Percentiles rank a stretch among this genome's conserved stretches.
Conservation (phyloP, 2,113 vertebrate genomes). For the Gracilinanus agilis region DNA sequence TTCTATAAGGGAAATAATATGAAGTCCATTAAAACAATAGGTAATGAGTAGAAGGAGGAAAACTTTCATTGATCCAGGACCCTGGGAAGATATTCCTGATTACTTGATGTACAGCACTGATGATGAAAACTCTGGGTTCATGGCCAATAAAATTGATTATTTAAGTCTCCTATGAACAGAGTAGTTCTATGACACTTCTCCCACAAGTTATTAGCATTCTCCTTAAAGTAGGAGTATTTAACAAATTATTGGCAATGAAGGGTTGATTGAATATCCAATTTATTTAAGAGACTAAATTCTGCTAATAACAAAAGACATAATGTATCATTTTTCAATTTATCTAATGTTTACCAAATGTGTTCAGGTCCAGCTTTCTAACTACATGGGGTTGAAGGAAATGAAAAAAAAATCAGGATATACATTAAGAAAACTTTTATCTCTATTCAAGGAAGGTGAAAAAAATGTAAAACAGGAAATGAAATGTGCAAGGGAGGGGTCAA, state of each 20-base stretch:
- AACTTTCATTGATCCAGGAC: neutral
- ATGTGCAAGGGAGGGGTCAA: neutral
- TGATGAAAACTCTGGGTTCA: neutral
- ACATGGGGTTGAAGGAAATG: neutral
- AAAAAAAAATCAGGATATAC: neutral
- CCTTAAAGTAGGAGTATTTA: neutral
- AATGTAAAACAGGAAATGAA: neutral
- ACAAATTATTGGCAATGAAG: neutral
- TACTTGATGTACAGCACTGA: neutral
- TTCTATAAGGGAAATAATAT: neutral
- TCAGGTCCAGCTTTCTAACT: neutral
- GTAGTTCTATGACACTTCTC: neutral
- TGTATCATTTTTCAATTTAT: conserved; percentile 20
- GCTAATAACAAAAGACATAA: neutral
- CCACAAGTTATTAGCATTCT: neutral
- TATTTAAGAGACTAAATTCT: neutral
- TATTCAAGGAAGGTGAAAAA: neutral
- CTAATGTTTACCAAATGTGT: neutral
- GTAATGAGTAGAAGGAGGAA: neutral
- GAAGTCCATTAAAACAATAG: neutral
- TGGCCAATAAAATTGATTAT: neutral
- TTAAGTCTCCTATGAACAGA: neutral
- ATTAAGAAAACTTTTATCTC: neutral
- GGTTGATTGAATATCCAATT: neutral
- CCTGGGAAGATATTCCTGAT: neutral